Evolutionary conservation across 2,888 invertebrate species (phyloP), one percentile per base, ranked within the genome.

Genomic region (Agapostemon virescens): DNA sequence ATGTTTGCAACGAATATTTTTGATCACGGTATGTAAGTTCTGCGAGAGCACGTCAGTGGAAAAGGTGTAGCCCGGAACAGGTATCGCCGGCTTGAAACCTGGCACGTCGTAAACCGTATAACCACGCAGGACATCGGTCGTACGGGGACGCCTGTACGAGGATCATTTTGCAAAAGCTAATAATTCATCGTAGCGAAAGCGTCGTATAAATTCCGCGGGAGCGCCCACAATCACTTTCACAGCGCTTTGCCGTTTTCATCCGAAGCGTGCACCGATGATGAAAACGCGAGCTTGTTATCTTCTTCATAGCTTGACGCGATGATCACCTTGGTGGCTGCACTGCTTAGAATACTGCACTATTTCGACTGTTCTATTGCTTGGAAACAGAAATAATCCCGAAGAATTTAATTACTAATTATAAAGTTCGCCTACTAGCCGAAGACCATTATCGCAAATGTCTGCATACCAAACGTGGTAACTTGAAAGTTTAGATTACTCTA

Each of bases 81-180:
- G 78, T 82, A 84, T 84, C 85, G 77, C 74, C 71, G 74, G 45
- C 77, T 79, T 77, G 69, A 77, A 82, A 85, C 80, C 73, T 55
- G 61, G 77, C 85, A 80, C 74, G 64, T 85, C 85, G 83, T 85
- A 85, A 84, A 85, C 33, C 70, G 72, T 63, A 64, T 61, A 79
- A 79, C 52, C 69, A 36, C 66, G 73, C 58, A 64, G 71, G 58
- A 74, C 72, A 74, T 82, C 72, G 79, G 58, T 30, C 17, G n/a
- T 49, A 49, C 63, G 73, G 42, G 52, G 63, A 61, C 63, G 36
- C 61, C 40, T 49, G 6, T 11, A 69, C 64, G 70, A 77, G 64
- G 69, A 84, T 83, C 80, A 83, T 84, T 85, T 85, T 64, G 69
- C 83, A 72, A 83, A 83, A 83, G 80, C 85, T 80, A 83, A 85